Evolutionary conservation across 2,888 invertebrate genomes (phyloP).

Genomic region (Pseudoips prasinana): DNA sequence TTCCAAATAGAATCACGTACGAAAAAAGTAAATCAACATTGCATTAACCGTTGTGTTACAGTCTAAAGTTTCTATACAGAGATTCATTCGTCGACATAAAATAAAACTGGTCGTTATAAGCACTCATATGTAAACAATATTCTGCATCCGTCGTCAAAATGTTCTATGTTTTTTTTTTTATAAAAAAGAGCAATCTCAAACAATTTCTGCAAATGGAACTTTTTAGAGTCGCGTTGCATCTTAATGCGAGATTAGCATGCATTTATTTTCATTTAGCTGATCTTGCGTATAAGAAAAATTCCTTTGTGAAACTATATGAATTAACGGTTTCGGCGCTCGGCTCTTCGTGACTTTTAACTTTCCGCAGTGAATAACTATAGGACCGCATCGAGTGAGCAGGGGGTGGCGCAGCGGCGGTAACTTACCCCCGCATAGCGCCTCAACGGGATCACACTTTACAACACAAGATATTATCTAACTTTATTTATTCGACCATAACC

Average conservation of each 20-base stretch:
- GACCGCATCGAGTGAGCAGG: constrained; percentile 10
- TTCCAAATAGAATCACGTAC: constrained; percentile 28
- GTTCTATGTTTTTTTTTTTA: constrained; percentile 16
- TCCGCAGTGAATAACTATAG: constrained; percentile 22
- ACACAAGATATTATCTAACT: constrained; percentile 24
- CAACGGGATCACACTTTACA: constrained; percentile 20
- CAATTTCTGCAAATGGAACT: constrained; percentile 10
- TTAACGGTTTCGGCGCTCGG: constrained; percentile 15
- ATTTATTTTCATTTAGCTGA: too few species aligned
- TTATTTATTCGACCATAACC: constrained; percentile 23
- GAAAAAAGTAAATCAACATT: constrained; percentile 37
- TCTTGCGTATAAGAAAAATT: too few species aligned
- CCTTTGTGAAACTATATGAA: constrained; percentile 32
- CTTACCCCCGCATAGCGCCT: constrained; percentile 11
- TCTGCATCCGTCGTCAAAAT: constrained; percentile 8
- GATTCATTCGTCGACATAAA: constrained; percentile 37
- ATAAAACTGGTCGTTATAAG: constrained; percentile 39
- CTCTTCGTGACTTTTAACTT: constrained; percentile 22
- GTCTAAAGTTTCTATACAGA: constrained; percentile 28
- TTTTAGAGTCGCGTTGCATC: constrained; percentile 8
- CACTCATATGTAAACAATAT: constrained; percentile 29
- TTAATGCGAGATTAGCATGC: constrained; percentile 15
- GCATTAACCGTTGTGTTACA: constrained; percentile 33
- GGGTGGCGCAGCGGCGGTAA: constrained; percentile 5
- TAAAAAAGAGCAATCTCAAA: constrained; percentile 14